These are phyloP conservation scores for Cyanoliseus patagonus DNA, from an alignment of 2,113 vertebrate species.

Conservation along the genomic window DNA sequence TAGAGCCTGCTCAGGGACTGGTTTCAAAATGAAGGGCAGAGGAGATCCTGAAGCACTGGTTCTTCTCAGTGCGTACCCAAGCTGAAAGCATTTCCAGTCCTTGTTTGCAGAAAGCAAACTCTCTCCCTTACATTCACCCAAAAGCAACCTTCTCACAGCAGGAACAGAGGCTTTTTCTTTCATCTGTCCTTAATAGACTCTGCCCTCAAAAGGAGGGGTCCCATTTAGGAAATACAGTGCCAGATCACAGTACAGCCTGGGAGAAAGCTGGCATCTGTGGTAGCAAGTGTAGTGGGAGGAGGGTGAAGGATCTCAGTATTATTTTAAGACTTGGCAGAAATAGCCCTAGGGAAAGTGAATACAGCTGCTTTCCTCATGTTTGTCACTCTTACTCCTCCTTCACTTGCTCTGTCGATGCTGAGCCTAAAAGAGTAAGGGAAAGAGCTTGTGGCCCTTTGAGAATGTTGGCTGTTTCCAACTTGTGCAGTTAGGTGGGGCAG, in stretches of 20 bases:
- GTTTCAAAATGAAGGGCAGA: neutral
- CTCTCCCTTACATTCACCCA: neutral
- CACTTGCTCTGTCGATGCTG: neutral
- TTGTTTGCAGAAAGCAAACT: neutral
- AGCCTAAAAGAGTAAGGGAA: slow-evolving; percentile 18
- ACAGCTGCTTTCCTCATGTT: neutral
- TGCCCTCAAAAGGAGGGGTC: neutral
- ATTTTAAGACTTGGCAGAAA: slow-evolving; percentile 17
- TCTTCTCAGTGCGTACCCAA: fast-evolving
- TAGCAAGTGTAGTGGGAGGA: neutral
- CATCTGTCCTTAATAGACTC: neutral
- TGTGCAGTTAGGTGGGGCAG: neutral
- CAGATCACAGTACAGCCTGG: neutral
- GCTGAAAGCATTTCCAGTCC: neutral
- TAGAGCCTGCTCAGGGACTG: neutral
- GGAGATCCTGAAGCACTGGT: neutral
- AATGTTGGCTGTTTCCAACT: neutral
- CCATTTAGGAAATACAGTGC: neutral
- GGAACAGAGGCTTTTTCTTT: neutral
- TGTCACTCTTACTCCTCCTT: neutral
- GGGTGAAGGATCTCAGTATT: neutral
- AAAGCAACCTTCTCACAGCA: neutral
- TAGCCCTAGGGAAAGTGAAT: neutral
- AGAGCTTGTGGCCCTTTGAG: neutral
- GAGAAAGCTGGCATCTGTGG: neutral